These are phyloP conservation scores for Benitochromis conjunctus DNA, from an alignment of 2,113 vertebrate genomes.

Conservation along the genomic window DNA sequence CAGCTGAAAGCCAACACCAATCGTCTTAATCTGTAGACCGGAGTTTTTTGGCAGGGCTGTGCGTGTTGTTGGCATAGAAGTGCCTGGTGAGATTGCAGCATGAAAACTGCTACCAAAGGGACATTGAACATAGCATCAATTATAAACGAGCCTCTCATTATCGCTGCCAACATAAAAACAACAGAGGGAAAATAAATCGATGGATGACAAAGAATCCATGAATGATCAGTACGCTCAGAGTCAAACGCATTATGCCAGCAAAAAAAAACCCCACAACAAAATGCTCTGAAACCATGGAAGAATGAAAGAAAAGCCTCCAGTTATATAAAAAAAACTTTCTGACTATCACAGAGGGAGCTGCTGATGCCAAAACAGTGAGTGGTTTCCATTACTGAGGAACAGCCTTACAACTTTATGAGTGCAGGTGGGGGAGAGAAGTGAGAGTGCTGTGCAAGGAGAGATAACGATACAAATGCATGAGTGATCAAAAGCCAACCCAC, in stretches of 20 bases:
- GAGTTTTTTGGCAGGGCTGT: conserved; percentile 15
- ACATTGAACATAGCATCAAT: conserved; percentile 55
- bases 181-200: conserved; percentile 10
- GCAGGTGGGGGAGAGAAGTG: conserved; percentile 30
- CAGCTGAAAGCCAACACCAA: conserved; percentile 44
- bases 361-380: conserved; percentile 23
- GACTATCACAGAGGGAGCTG: neutral
- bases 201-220: conserved; percentile 30
- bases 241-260: neutral
- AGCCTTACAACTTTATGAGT: neutral
- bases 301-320: conserved; percentile 23
- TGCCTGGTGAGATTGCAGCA: conserved; percentile 31
- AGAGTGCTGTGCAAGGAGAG: neutral
- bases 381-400: conserved; percentile 5
- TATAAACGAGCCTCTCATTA: conserved; percentile 52
- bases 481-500: neutral
- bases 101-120: conserved; percentile 38
- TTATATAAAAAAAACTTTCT: neutral
- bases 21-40: conserved; percentile 37
- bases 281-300: neutral
- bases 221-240: neutral
- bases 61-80: conserved; percentile 14
- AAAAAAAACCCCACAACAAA: neutral
- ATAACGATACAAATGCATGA: conserved; percentile 15
- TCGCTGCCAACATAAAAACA: conserved; percentile 29